Evolutionary conservation across 2,888 invertebrate species (phyloP).

Genomic region (Tuta absoluta): DNA sequence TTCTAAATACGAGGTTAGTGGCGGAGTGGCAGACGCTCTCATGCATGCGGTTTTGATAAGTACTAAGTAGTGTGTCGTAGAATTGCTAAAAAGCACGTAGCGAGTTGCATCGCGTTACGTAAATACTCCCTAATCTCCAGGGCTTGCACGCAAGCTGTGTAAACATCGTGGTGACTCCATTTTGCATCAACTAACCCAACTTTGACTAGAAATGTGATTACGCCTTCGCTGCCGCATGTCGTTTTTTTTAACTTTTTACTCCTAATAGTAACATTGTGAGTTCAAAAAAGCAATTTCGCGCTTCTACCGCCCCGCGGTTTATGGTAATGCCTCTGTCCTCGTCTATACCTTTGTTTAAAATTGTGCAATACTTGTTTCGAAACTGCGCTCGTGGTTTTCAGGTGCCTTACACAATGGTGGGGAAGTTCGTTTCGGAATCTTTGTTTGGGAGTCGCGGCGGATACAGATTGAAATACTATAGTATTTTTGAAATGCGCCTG

Average conservation of each 20-base stretch:
- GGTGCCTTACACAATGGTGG: slow-evolving; percentile 63
- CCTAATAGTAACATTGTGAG: slow-evolving; percentile 70
- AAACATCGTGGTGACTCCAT: slow-evolving; percentile 53
- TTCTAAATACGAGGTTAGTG: slow-evolving; percentile 28
- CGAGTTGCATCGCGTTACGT: slow-evolving; percentile 56
- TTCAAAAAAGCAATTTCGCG: slow-evolving; percentile 78
- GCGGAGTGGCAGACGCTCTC: slow-evolving; percentile 45
- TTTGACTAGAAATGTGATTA: slow-evolving; percentile 59
- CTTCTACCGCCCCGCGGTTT: slow-evolving; percentile 64
- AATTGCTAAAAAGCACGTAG: slow-evolving; percentile 74
- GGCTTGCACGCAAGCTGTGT: slow-evolving; percentile 56
- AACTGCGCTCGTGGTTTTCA: slow-evolving; percentile 68
- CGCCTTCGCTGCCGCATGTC: slow-evolving; percentile 52
- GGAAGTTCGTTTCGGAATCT: slow-evolving; percentile 67
- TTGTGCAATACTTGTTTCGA: slow-evolving; percentile 70
- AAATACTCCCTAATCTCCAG: slow-evolving; percentile 70
- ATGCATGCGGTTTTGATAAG: slow-evolving; percentile 49
- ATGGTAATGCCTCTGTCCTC: slow-evolving; percentile 68
- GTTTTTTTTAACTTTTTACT: slow-evolving; percentile 73
- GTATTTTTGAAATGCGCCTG: slow-evolving; percentile 34
- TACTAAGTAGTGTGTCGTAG: slow-evolving; percentile 51
- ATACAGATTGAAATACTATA: slow-evolving; percentile 50
- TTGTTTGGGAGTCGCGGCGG: slow-evolving; percentile 58
- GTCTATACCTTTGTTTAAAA: slow-evolving; percentile 75
- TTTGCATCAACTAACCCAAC: slow-evolving; percentile 52